These are phyloP conservation scores for Nematopogon swammerdamellus DNA, from an alignment of 2,888 invertebrate species.

Conservation along the genomic window DNA sequence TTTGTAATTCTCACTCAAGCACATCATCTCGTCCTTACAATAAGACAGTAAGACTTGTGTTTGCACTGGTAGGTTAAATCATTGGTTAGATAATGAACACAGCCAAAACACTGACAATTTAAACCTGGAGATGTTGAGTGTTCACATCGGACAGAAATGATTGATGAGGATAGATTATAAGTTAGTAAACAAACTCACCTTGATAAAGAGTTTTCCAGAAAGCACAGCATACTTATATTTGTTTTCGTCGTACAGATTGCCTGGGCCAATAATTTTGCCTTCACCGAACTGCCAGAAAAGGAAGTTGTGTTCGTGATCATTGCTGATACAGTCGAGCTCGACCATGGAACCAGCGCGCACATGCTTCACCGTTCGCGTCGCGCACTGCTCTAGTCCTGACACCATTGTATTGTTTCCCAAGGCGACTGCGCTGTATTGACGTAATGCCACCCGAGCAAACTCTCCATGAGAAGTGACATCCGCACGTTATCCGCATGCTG, in stretches of 20 bases:
- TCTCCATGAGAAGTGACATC: constrained; percentile 15
- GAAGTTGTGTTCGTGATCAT: constrained; percentile 62
- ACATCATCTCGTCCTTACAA: too few species aligned
- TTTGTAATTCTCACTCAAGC: too few species aligned
- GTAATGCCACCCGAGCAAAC: not conserved
- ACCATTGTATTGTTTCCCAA: not conserved
- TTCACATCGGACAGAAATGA: not conserved
- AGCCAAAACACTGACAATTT: constrained; percentile 1
- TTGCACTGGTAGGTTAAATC: too few species aligned
- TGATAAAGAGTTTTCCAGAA: constrained; percentile 63
- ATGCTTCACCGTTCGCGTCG: constrained; percentile 30
- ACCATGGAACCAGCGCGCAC: constrained; percentile 58
- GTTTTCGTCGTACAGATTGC: constrained; percentile 53
- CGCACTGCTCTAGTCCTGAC: not conserved
- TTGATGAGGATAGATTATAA: not conserved
- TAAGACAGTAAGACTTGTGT: too few species aligned
- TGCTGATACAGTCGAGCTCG: constrained; percentile 61
- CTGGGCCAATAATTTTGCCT: constrained; percentile 60
- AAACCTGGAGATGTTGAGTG: too few species aligned
- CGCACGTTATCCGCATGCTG: constrained; percentile 24
- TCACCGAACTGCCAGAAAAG: constrained; percentile 64
- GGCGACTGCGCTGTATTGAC: too few species aligned
- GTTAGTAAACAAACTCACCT: constrained; percentile 41
- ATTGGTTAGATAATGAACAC: not conserved
- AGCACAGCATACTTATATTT: constrained; percentile 69